phyloP scores from a whole-genome alignment of 2,888 invertebrate species.

The Deilephila elpenor region DNA sequence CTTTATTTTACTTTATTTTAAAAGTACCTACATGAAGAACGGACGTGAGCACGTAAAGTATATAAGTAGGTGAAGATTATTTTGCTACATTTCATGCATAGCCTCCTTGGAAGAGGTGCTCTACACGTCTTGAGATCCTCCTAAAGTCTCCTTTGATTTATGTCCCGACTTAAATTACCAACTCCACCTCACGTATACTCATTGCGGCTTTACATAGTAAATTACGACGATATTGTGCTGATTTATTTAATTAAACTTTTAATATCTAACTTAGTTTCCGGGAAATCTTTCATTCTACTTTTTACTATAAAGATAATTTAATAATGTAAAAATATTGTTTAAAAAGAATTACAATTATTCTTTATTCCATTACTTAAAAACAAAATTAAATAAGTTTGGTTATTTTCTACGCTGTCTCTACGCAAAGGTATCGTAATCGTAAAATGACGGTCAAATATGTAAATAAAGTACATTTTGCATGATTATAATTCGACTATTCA shows the following conservation, averaged over 20 bases:
- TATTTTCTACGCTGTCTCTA: no score
- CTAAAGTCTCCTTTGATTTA: slow-evolving; percentile 50
- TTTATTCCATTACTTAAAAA: no score
- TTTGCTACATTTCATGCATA: slow-evolving; percentile 23
- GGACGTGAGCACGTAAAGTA: background rate
- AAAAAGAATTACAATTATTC: no score
- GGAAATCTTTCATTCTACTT: background rate
- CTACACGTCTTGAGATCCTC: slow-evolving; percentile 39
- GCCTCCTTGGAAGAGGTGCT: slow-evolving; percentile 19
- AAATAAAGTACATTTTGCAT: no score
- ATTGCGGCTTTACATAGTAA: slow-evolving; percentile 40
- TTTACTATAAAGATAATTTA: background rate
- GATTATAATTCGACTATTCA: no score
- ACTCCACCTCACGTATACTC: slow-evolving; percentile 34
- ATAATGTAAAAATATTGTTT: no score
- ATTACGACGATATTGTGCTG: slow-evolving; percentile 41
- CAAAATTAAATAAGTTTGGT: no score
- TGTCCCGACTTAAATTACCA: slow-evolving; percentile 46
- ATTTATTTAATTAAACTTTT: slow-evolving; percentile 26
- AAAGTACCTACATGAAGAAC: no score
- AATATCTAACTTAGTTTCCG: background rate
- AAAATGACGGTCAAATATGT: no score
- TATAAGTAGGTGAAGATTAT: background rate
- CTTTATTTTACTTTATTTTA: no score
- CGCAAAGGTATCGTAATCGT: no score